Conservation (phyloP, 2,797 vertebrate species). For the Saxicola maurus region DNA sequence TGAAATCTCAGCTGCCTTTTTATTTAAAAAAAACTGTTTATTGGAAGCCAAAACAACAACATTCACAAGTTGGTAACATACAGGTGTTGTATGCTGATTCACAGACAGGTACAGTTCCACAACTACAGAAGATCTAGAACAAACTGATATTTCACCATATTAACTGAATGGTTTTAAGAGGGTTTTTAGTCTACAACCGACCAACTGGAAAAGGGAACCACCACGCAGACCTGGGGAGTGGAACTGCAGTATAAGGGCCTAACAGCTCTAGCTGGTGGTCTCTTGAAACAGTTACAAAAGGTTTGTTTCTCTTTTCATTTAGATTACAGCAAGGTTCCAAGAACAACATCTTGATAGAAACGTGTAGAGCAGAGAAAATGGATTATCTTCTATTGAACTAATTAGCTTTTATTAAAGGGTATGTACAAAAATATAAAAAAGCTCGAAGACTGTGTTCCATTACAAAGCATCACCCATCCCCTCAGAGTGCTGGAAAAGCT, state of each 20-base stretch:
- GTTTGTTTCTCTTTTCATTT: background rate
- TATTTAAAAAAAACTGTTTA: constrained; percentile 63
- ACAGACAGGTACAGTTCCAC: constrained; percentile 58
- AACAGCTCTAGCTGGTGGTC: constrained; percentile 6
- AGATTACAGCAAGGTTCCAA: background rate
- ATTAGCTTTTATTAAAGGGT: constrained; percentile 44
- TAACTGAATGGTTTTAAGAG: background rate
- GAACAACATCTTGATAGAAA: constrained; percentile 1
- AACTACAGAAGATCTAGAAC: constrained; percentile 66
- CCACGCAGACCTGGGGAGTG: background rate
- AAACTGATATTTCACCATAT: constrained; percentile 35
- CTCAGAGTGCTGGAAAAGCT: background rate
- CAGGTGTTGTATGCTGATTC: constrained; percentile 36
- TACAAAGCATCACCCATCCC: constrained; percentile 26
- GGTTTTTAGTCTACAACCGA: constrained; percentile 53
- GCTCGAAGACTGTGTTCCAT: constrained; percentile 31
- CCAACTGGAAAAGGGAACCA: background rate
- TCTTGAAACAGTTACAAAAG: constrained; percentile 36
- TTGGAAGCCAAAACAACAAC: constrained; percentile 74
- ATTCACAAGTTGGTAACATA: constrained; percentile 62
- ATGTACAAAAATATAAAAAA: constrained; percentile 69
- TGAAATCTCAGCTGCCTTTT: background rate
- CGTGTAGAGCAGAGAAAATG: constrained; percentile 1
- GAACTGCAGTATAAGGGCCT: constrained; percentile 21
- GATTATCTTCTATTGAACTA: constrained; percentile 31